Evolutionary conservation across 2,888 invertebrate species (phyloP).

Genomic region (Frankliniella fusca): DNA sequence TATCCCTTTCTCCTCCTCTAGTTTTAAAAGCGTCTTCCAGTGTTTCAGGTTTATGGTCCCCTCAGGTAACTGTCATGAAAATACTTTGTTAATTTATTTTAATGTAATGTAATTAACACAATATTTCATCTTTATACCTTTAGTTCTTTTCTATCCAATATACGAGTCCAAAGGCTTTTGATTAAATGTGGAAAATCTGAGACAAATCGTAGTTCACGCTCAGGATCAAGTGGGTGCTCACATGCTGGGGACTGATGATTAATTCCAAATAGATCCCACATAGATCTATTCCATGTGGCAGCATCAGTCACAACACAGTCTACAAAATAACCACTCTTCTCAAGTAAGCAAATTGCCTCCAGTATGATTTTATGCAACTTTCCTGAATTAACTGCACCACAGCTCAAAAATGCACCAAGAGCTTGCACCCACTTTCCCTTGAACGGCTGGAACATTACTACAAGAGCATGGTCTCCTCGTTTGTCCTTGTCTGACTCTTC

Average conservation of each 20-base stretch:
- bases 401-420: constrained; percentile 29
- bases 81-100: not conserved
- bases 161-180: not conserved
- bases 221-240: constrained; percentile 21
- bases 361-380: constrained; percentile 30
- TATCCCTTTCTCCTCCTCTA: not conserved
- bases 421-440: constrained; percentile 32
- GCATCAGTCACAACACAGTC: constrained; percentile 30
- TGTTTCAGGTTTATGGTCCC: not conserved
- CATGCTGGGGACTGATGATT: not conserved
- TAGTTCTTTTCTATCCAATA: not conserved
- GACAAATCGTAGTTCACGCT: not conserved
- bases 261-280: constrained; percentile 31
- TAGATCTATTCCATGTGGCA: constrained; percentile 28
- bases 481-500: constrained; percentile 28
- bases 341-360: constrained; percentile 29
- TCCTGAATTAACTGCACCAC: constrained; percentile 3
- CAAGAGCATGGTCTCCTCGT: constrained; percentile 32
- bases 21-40: not conserved
- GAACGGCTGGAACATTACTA: constrained; percentile 32
- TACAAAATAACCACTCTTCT: constrained; percentile 17
- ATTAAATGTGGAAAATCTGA: constrained; percentile 29
- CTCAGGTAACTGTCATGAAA: not conserved
- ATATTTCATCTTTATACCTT: not conserved
- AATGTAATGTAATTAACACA: not conserved